phyloP scores from a whole-genome alignment of 2,797 vertebrate species.

The Sphaeramia orbicularis region DNA sequence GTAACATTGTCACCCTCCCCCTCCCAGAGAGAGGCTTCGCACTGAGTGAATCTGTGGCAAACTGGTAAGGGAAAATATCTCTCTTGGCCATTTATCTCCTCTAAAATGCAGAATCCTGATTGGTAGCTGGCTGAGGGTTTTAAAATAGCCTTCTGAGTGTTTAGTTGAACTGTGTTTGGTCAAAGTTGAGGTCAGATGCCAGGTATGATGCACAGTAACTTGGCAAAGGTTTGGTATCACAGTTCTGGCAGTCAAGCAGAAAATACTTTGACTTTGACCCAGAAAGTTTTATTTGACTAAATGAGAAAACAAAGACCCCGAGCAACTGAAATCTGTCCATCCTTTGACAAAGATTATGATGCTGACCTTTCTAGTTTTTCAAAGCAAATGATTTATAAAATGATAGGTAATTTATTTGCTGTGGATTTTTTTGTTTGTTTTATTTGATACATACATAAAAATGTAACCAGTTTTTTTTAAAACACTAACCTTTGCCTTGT shows the following conservation, averaged over 20 bases:
- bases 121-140: neutral
- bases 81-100: neutral
- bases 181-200: constrained; percentile 7
- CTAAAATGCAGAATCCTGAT: neutral
- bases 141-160: neutral
- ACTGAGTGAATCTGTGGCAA: constrained; percentile 17
- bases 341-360: too few relatives aligned
- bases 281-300: neutral
- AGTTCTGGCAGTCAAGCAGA: neutral
- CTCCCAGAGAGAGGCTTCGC: constrained; percentile 2
- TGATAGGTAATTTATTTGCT: too few relatives aligned
- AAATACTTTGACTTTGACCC: neutral
- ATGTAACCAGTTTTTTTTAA: too few relatives aligned
- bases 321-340: too few relatives aligned
- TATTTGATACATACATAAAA: too few relatives aligned
- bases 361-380: too few relatives aligned
- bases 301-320: neutral
- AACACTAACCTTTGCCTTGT: too few relatives aligned
- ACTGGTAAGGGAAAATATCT: constrained; percentile 1
- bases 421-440: too few relatives aligned
- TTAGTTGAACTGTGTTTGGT: neutral
- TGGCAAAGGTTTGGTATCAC: neutral
- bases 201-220: neutral
- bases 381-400: too few relatives aligned
- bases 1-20: neutral